These are phyloP conservation scores for Crocidura indochinensis DNA, from an alignment of 2,797 vertebrate genomes.

Conservation along the genomic window DNA sequence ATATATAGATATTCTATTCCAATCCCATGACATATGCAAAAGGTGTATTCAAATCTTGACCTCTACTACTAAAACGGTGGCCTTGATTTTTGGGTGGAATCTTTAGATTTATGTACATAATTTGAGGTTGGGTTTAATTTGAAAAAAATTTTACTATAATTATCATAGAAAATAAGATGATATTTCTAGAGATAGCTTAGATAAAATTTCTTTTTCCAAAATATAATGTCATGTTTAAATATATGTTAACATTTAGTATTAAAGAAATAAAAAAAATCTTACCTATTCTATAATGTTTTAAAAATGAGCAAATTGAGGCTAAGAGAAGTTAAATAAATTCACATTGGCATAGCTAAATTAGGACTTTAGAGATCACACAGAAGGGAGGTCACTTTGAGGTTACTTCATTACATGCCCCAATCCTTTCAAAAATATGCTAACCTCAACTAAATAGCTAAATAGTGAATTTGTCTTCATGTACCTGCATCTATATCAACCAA, in stretches of 20 bases:
- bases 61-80: too few species aligned
- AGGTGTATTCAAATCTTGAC: neutral
- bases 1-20: neutral
- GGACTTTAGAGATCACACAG: neutral
- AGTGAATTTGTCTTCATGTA: neutral
- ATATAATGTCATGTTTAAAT: neutral
- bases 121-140: too few species aligned
- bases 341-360: neutral
- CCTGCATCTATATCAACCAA: neutral
- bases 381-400: neutral
- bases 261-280: too few species aligned
- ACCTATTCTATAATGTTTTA: neutral
- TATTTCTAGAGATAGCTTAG: neutral
- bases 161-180: too few species aligned
- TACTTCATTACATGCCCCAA: neutral
- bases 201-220: neutral
- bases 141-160: too few species aligned
- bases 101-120: too few species aligned
- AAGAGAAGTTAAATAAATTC: slow-evolving; percentile 5
- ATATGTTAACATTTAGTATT: too few species aligned
- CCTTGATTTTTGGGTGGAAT: too few species aligned
- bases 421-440: slow-evolving; percentile 20
- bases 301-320: slow-evolving; percentile 27
- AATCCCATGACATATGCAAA: neutral
- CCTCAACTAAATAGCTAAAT: neutral